A percentile compares a stretch with the other conserved stretches of the same genome.
phyloP scores from a whole-genome alignment of 2,797 vertebrate species.

The Thripadectes ignobilis region DNA sequence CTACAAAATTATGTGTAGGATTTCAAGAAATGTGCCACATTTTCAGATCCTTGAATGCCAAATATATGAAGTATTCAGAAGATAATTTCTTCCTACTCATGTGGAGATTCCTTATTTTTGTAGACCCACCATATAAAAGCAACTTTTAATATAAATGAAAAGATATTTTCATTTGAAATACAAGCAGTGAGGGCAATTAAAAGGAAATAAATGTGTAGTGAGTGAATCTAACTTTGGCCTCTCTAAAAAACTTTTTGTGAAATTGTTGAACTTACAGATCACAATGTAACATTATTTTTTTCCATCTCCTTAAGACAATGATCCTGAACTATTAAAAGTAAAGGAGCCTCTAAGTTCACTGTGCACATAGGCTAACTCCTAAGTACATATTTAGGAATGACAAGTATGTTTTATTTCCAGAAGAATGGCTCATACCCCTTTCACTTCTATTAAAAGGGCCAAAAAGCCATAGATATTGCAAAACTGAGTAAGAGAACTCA shows the following conservation, averaged over 20 bases:
- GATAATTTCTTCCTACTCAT: neutral
- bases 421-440: neutral
- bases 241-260: neutral
- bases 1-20: neutral
- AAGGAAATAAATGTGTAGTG: neutral
- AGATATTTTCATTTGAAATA: neutral
- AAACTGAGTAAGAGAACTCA: neutral
- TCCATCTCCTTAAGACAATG: neutral
- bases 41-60: conserved; percentile 3
- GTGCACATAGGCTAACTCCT: neutral
- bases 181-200: neutral
- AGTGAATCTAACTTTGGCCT: neutral
- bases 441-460: neutral
- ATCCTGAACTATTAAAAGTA: neutral
- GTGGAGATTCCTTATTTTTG: neutral
- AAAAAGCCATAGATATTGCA: neutral
- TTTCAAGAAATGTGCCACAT: neutral
- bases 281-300: neutral
- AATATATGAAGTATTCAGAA: neutral
- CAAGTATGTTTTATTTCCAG: neutral
- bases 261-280: neutral
- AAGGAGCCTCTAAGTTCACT: neutral
- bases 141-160: neutral
- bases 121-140: neutral
- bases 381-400: neutral